phyloP scores from a whole-genome alignment of 1,140 invertebrate species.

The Drosophila hydei region DNA sequence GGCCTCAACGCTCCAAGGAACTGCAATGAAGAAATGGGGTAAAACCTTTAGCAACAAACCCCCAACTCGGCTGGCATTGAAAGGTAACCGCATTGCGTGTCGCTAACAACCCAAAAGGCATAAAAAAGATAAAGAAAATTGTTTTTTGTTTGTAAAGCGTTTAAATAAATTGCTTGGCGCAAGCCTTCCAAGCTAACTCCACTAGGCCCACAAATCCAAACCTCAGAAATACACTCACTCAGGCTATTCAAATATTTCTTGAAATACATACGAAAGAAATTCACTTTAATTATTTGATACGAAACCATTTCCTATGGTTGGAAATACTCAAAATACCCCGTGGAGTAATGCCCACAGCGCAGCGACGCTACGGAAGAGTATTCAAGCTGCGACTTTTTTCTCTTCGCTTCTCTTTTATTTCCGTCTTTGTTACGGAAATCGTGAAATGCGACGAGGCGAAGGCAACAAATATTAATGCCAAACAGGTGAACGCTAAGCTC shows the following conservation, averaged over 20 bases:
- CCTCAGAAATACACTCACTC: too few species aligned
- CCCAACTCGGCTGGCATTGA: constrained; percentile 21
- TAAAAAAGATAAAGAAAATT: constrained; percentile 24
- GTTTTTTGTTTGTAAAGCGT: constrained; percentile 34
- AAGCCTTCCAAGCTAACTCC: background rate
- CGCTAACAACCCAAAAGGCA: constrained; percentile 25
- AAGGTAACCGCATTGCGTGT: constrained; percentile 56
- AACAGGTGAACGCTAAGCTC: constrained; percentile 2
- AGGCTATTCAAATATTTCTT: too few species aligned
- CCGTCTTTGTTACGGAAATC: constrained; percentile 27
- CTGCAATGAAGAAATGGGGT: constrained; percentile 27
- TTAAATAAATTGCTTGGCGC: constrained; percentile 22
- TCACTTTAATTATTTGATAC: too few species aligned
- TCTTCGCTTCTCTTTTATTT: background rate
- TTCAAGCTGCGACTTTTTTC: background rate
- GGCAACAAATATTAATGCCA: constrained; percentile 15
- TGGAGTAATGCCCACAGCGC: too few species aligned
- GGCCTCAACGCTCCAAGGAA: background rate
- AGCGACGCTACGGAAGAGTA: background rate
- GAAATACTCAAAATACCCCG: too few species aligned
- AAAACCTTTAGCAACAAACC: constrained; percentile 17
- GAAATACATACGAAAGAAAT: too few species aligned
- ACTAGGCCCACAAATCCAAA: too few species aligned
- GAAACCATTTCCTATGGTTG: too few species aligned
- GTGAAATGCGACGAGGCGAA: constrained; percentile 4